Evolutionary conservation across 2,113 vertebrate species (phyloP), one percentile per base, ranked within the genome.

Genomic region (Erythrolamprus reginae): DNA sequence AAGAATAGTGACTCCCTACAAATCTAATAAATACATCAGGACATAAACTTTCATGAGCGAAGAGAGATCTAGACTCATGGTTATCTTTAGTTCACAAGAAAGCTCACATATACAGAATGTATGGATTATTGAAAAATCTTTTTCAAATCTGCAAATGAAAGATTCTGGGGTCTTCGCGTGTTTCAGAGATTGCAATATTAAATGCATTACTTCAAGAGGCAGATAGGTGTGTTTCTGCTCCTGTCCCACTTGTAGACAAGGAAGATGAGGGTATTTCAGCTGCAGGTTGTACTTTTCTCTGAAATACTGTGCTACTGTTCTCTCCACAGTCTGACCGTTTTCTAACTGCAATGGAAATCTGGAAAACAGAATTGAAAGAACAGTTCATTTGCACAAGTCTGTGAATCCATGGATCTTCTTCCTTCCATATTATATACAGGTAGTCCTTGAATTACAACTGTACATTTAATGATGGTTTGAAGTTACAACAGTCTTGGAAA

Each of bases 171-270:
- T 85, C 23, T 13, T 55, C 38, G 21, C 47, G 82, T 3, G 21
- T 58, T 23, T 90, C 24, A 82, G 45, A 47, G 77, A 45, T 55
- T 86, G 8, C 12, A 4, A 42, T 50, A 84, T 26, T 26, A 15
- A 84, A 84, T 61, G n/a, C 56, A 92, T 99, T 97, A 99, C 99
- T 98, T 99, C 99, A 94, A 99, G 97, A 92, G 99, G 99, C 96
- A 99, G 98, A 97, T 99, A 99, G 95, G 99, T 99, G 96, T 99
- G 99, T 95, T 99, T 99, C 96, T 99, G 99, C 93, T 99, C 99
- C 95, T 99, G 99, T 93, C 99, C 99, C 97, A 99, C 99, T 98
- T 99, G 99, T 70, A 99, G 97, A 96, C 99, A 99, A 95, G 99
- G 99, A 92, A 99, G 97, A 93, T 99, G 99, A 87, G 99, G 99